Base-by-base conservation (phyloP, 2,888 invertebrate genomes). In the Carabus problematicus region DNA sequence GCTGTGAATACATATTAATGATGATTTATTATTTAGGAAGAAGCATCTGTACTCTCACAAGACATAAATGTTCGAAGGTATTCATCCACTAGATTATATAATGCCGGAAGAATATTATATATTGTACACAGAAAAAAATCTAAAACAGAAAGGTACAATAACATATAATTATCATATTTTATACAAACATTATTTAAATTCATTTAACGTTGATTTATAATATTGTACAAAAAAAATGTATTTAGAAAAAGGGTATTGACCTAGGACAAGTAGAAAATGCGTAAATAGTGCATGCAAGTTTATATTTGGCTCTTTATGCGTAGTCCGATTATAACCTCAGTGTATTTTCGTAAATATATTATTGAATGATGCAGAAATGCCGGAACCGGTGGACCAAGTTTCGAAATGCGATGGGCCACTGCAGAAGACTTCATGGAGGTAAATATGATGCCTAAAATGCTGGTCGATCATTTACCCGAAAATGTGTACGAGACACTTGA, bases 381-480 rank as follows among this genome's bases (percentile, higher is more conserved):
- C 75, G 85, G 85, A 76, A 86, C 84, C 70, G 88, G 86, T 64
- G 88, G 89, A 68, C 87, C 87, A 6, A 87, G 87, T 70, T 92
- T 85, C 78, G 90, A 91, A 78, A 92, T 92, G 87, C 85, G 91
- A 49, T 94, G 94, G 94, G 90, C 91, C 2, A 85, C 88, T 66
- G 85, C 92, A 0, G 92, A 93, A 77, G 91, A 92, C 78, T 94
- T 94, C 81, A 88, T 88, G 84, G 91, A 93, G 77, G 83, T 95
- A 63, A 86, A 91, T 74, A 91, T 95, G 62, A 93, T 93, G 88
- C 93, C 93, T 6, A 85, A 91, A 59, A 95, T 95, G 92, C 79
- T 95, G 3, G 84, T 92, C 0, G 95, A 96, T 80, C 95, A 96
- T 79, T 82, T 95, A 58, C 95, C 95, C 0, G 90, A 93, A 78